Percentiles rank a stretch among this genome's conserved stretches.
Evolutionary conservation across 1,140 invertebrate genomes (phyloP).

Genomic region (Ips typographus): DNA sequence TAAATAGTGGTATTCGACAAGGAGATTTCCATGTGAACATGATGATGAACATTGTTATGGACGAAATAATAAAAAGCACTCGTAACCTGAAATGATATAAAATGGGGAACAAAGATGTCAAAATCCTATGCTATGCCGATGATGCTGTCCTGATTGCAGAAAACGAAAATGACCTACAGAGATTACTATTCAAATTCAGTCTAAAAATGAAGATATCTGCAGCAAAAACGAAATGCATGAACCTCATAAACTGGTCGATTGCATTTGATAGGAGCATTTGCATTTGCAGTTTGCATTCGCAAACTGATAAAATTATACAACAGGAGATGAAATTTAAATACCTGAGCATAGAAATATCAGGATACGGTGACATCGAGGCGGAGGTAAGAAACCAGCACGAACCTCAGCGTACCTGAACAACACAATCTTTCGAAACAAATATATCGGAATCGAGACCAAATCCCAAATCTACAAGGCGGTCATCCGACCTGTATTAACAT

Average conservation of each 20-base stretch:
- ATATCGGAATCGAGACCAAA: too few species aligned
- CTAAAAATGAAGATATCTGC: constrained; percentile 10
- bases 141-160: background rate
- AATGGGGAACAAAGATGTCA: constrained; percentile 10
- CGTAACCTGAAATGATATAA: constrained; percentile 8
- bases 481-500: too few species aligned
- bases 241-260: background rate
- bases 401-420: too few species aligned
- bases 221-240: constrained; percentile 9
- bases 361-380: too few species aligned
- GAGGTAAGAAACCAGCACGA: too few species aligned
- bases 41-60: constrained; percentile 27
- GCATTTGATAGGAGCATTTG: too few species aligned
- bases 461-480: too few species aligned
- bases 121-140: constrained; percentile 2
- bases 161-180: too few species aligned
- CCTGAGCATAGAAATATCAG: background rate
- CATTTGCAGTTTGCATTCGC: too few species aligned
- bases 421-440: too few species aligned
- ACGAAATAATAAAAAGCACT: background rate
- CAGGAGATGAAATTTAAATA: constrained; percentile 7
- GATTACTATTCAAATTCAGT: constrained; percentile 8
- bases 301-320: background rate
- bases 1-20: constrained; percentile 6
- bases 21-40: too few species aligned